phyloP scores from a whole-genome alignment of 1,140 invertebrate species.

The Magallana ariakensis region DNA sequence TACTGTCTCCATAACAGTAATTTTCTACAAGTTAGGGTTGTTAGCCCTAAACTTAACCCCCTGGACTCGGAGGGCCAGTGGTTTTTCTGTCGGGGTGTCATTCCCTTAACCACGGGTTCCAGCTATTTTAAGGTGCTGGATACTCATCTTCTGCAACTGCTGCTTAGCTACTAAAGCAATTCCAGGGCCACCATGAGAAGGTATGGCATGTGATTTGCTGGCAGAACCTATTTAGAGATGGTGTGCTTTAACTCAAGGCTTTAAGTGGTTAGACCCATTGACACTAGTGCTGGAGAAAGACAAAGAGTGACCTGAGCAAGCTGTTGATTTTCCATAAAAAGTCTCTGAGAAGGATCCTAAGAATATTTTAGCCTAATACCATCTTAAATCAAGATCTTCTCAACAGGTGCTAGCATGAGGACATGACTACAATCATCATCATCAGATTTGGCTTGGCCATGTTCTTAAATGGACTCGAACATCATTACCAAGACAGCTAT shows the following conservation, averaged over 20 bases:
- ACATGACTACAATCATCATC: background rate
- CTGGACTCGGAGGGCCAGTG: no score
- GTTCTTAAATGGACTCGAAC: background rate
- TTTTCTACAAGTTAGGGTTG: no score
- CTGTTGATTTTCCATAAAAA: no score
- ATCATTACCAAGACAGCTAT: background rate
- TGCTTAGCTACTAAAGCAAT: constrained; percentile 13
- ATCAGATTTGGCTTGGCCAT: background rate
- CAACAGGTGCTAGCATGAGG: no score
- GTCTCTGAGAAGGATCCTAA: no score
- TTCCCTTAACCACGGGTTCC: constrained; percentile 12
- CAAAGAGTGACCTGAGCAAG: no score
- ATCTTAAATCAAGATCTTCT: no score
- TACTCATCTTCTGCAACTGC: background rate
- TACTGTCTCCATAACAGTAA: no score
- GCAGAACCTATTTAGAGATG: constrained; percentile 38
- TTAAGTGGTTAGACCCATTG: no score
- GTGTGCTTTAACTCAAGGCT: constrained; percentile 33
- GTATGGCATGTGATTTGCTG: background rate
- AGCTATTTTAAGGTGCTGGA: constrained; percentile 35
- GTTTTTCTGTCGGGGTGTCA: background rate
- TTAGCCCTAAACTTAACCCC: no score
- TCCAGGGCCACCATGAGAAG: background rate
- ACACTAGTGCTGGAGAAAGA: no score
- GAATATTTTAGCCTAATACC: no score